phyloP scores from a whole-genome alignment of 2,797 vertebrate species.

The Acropternis orthonyx region DNA sequence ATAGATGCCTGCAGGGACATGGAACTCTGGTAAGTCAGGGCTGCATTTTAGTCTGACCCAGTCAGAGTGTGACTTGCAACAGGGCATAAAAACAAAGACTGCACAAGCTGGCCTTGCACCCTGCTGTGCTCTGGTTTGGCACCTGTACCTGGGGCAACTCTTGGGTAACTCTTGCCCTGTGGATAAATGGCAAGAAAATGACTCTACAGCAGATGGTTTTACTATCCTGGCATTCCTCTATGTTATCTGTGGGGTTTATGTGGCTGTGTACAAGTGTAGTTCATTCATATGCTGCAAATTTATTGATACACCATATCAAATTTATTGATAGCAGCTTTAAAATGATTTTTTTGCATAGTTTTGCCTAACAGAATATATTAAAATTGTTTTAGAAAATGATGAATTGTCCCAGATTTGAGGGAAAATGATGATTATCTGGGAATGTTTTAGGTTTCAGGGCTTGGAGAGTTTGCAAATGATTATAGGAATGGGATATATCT shows the following conservation, averaged over 20 bases:
- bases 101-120: background rate
- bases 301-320: background rate
- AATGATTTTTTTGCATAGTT: background rate
- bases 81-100: background rate
- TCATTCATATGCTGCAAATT: background rate
- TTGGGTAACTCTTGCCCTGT: background rate
- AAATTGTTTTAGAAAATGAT: background rate
- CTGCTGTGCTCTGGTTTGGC: background rate
- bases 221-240: background rate
- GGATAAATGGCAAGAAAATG: background rate
- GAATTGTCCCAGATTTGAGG: background rate
- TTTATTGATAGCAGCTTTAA: background rate
- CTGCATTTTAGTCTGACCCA: background rate
- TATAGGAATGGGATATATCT: background rate
- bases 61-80: background rate
- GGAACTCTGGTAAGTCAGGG: background rate
- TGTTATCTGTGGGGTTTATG: background rate
- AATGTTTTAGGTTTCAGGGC: background rate
- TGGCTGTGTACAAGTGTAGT: background rate
- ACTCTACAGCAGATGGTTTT: background rate
- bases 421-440: background rate
- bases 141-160: background rate
- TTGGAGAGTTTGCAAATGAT: background rate
- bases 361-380: background rate
- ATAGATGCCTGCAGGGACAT: background rate